Evolutionary conservation across 2,797 vertebrate species (phyloP).

Genomic region (Holocentrus rufus): DNA sequence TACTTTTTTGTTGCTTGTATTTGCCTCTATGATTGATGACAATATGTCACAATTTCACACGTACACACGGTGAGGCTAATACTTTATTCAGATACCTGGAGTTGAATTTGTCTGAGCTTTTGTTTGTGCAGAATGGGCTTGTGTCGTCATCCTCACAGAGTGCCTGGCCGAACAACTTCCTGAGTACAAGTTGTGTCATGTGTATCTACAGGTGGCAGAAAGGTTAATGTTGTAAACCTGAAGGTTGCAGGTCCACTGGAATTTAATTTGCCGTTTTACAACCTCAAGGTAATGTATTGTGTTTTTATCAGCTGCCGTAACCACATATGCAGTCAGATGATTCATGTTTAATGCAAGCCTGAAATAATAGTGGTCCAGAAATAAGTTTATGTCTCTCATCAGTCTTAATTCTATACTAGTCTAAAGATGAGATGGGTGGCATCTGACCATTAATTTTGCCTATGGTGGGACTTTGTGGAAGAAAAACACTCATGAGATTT

Average conservation of each 20-base stretch:
- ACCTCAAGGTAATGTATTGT: constrained; percentile 1
- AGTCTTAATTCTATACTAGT: neutral
- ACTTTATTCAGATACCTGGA: neutral
- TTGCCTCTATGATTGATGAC: neutral
- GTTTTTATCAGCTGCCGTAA: constrained; percentile 20
- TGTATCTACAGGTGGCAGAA: constrained; percentile 7
- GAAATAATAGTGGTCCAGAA: neutral
- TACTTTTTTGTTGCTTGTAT: neutral
- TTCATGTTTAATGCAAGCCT: neutral
- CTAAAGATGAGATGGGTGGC: neutral
- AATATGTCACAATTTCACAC: no score
- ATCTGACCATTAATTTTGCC: neutral
- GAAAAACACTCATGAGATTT: neutral
- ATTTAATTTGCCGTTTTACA: constrained; percentile 38
- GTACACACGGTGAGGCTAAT: no score
- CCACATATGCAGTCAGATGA: neutral
- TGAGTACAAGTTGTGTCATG: neutral
- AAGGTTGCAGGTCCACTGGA: neutral
- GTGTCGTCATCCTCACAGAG: neutral
- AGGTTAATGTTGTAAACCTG: constrained; percentile 4
- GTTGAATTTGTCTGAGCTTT: no score
- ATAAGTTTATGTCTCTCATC: neutral
- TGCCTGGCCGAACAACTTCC: neutral
- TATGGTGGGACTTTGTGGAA: neutral
- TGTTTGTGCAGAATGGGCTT: no score